A percentile compares a stretch with the other conserved stretches of the same genome.
These are phyloP conservation scores for Epinotia ramella DNA, from an alignment of 2,888 invertebrate genomes.

Conservation along the genomic window DNA sequence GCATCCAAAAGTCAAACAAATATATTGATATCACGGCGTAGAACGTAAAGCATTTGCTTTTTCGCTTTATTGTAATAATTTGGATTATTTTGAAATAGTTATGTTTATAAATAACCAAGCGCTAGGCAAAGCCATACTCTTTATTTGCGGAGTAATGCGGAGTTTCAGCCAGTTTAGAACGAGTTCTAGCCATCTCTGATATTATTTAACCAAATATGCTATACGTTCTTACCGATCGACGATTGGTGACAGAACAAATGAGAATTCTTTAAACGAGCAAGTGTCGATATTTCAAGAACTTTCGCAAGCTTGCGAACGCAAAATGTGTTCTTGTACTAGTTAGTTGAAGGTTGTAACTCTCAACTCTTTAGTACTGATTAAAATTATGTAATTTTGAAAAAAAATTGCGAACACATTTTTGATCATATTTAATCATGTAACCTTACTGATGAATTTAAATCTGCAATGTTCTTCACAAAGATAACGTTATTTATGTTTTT, in stretches of 20 bases:
- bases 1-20: constrained; percentile 17
- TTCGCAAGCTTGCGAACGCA: not conserved
- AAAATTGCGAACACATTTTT: too few species aligned
- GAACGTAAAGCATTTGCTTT: constrained; percentile 11
- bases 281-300: not conserved
- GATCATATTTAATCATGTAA: too few species aligned
- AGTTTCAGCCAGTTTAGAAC: not conserved
- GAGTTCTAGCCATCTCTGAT: not conserved
- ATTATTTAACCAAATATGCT: not conserved
- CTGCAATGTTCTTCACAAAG: not conserved
- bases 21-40: not conserved
- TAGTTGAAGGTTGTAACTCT: too few species aligned
- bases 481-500: not conserved
- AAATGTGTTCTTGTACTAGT: too few species aligned
- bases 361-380: too few species aligned
- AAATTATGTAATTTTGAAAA: too few species aligned
- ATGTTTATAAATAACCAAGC: not conserved
- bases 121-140: not conserved
- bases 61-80: not conserved
- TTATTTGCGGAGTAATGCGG: not conserved
- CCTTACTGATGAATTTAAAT: too few species aligned
- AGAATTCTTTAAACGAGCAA: not conserved
- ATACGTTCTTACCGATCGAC: not conserved
- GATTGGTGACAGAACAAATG: constrained; percentile 11
- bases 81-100: not conserved